Evolutionary conservation across 2,113 vertebrate species (phyloP).

Genomic region (Ophiodon elongatus): DNA sequence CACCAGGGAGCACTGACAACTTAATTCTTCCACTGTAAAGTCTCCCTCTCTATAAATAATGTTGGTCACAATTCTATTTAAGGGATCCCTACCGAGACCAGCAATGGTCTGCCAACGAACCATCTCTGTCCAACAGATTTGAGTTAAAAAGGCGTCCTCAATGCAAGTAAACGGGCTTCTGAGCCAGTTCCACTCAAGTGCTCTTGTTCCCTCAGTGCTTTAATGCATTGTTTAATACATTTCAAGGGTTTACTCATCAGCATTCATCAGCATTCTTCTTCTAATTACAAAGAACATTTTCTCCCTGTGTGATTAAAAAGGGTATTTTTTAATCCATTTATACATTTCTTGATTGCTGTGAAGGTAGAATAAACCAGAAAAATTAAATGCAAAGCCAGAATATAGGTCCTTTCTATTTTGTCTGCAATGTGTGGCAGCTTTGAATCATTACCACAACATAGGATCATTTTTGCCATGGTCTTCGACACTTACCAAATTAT

Average conservation of each 20-base stretch:
- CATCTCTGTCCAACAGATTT: neutral
- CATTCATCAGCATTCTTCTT: conserved; percentile 16
- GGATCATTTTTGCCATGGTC: neutral
- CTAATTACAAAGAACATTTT: conserved; percentile 29
- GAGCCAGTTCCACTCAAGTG: conserved; percentile 3
- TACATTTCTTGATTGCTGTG: conserved; percentile 34
- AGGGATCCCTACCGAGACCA: neutral
- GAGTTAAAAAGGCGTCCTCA: conserved; percentile 18
- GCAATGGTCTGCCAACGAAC: conserved; percentile 4
- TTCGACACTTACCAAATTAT: neutral
- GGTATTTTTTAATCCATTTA: conserved; percentile 10
- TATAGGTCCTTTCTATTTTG: neutral
- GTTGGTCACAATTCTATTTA: neutral
- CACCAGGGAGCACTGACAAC: neutral
- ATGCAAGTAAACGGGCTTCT: conserved; percentile 21
- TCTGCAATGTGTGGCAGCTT: conserved; percentile 2
- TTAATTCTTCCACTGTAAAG: neutral
- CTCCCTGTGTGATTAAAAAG: conserved; percentile 6
- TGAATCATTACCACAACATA: conserved; percentile 8
- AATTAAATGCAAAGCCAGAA: neutral
- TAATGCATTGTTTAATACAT: neutral
- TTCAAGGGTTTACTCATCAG: conserved; percentile 38
- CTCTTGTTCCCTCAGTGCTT: neutral
- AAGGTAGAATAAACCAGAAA: neutral
- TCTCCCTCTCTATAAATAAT: neutral